phyloP scores from a whole-genome alignment of 2,888 invertebrate genomes.

The Diarsia brunnea region DNA sequence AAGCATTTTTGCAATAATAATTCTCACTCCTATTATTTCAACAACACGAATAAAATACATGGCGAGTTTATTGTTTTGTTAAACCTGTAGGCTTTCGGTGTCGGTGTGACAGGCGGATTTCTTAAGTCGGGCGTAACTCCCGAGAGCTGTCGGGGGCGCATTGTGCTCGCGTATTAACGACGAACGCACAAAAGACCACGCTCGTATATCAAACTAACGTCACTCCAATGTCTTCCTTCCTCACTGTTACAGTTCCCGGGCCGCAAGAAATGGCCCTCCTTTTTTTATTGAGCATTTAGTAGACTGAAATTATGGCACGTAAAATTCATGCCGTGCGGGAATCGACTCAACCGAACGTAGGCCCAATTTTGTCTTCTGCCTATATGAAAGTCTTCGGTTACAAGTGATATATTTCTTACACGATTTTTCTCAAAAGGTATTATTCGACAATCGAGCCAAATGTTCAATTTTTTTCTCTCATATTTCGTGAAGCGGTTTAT shows the following conservation, averaged over 20 bases:
- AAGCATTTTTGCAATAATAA: not conserved
- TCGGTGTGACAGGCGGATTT: constrained; percentile 76
- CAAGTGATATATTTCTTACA: constrained; percentile 60
- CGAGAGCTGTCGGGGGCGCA: constrained; percentile 82
- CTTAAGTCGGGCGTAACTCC: constrained; percentile 85
- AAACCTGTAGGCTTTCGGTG: constrained; percentile 64
- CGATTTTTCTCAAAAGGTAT: constrained; percentile 55
- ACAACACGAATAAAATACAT: constrained; percentile 3
- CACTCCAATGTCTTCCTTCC: constrained; percentile 90
- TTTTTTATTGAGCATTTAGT: constrained; percentile 88
- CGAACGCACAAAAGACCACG: constrained; percentile 87
- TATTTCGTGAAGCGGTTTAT: constrained; percentile 48
- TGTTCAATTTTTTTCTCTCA: constrained; percentile 34
- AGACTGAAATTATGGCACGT: constrained; percentile 84
- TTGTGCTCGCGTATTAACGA: constrained; percentile 88
- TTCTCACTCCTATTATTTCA: not conserved
- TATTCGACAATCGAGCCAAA: constrained; percentile 44
- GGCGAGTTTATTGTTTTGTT: constrained; percentile 27
- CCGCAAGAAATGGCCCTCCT: constrained; percentile 84
- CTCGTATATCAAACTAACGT: constrained; percentile 90
- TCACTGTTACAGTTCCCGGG: constrained; percentile 82
- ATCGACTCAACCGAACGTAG: constrained; percentile 66
- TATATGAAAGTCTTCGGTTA: constrained; percentile 53
- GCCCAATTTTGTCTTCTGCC: constrained; percentile 63
- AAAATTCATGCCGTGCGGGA: constrained; percentile 77